Evolutionary conservation across 2,113 vertebrate species (phyloP).

Genomic region (Hemiscyllium ocellatum): DNA sequence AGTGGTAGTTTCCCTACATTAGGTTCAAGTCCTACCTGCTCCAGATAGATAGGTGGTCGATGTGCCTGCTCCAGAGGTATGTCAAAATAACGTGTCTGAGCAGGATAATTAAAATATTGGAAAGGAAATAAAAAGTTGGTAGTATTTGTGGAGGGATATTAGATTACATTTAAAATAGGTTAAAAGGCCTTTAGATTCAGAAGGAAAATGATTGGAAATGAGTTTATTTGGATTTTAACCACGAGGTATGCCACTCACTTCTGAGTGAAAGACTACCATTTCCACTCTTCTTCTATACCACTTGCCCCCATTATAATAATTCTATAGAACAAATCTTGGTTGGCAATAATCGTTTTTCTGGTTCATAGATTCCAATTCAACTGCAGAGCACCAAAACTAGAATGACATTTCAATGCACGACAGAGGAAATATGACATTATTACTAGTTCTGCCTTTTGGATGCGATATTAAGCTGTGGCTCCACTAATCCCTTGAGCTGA

Average conservation of each 20-base stretch:
- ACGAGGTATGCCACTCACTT: not conserved
- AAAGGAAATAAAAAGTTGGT: too few species aligned
- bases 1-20: too few species aligned
- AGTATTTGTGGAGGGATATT: not conserved
- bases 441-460: not conserved
- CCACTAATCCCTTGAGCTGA: not conserved
- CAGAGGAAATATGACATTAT: not conserved
- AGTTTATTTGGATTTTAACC: not conserved
- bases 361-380: not conserved
- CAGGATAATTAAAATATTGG: too few species aligned
- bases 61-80: too few species aligned
- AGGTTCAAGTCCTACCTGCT: too few species aligned
- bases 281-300: fast-evolving
- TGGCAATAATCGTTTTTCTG: not conserved
- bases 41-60: too few species aligned
- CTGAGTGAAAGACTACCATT: too few species aligned
- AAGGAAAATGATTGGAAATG: not conserved
- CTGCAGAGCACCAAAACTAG: not conserved
- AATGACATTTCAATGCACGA: not conserved
- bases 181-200: not conserved
- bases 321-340: not conserved
- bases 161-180: not conserved
- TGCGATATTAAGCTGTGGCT: not conserved
- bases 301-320: not conserved
- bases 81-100: too few species aligned